Conservation (phyloP, 2,113 vertebrate genomes). For the Lepisosteus osseus region DNA sequence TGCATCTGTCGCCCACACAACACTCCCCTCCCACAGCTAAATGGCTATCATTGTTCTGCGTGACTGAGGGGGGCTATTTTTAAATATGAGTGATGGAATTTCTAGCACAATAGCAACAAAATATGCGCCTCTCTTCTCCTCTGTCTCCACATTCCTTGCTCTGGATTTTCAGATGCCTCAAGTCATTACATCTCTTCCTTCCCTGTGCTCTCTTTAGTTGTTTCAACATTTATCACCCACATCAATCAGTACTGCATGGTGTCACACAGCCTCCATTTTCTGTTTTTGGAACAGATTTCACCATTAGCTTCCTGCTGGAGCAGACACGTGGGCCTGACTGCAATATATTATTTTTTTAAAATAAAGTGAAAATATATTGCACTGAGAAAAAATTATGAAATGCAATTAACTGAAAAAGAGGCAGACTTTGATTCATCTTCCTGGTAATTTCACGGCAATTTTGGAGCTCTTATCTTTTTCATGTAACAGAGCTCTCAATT, state of each 20-base stretch:
- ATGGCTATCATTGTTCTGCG: not conserved
- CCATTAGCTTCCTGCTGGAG: too few species aligned
- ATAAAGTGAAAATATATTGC: not conserved
- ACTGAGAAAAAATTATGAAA: not conserved
- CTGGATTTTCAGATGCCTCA: not conserved
- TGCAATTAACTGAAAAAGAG: constrained; percentile 5
- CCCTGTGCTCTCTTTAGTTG: not conserved
- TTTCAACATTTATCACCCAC: not conserved
- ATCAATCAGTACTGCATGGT: too few species aligned
- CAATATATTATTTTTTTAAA: not conserved
- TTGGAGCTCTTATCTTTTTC: constrained; percentile 4
- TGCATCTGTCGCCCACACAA: constrained; percentile 10
- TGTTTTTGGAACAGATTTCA: too few species aligned
- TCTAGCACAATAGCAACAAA: not conserved
- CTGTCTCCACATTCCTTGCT: not conserved
- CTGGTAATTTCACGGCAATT: constrained; percentile 5
- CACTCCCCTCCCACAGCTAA: not conserved
- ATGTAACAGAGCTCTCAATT: not conserved
- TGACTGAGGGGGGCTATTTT: constrained; percentile 12
- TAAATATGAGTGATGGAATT: not conserved
- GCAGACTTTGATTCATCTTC: constrained; percentile 7
- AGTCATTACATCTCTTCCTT: too few species aligned
- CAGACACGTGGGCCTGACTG: too few species aligned
- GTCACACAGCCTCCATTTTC: too few species aligned
- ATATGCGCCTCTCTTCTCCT: not conserved